A percentile compares a stretch with the other conserved stretches of the same genome.
These are phyloP conservation scores for Poecilobothrus nobilitatus DNA, from an alignment of 2,888 invertebrate genomes.

Conservation along the genomic window DNA sequence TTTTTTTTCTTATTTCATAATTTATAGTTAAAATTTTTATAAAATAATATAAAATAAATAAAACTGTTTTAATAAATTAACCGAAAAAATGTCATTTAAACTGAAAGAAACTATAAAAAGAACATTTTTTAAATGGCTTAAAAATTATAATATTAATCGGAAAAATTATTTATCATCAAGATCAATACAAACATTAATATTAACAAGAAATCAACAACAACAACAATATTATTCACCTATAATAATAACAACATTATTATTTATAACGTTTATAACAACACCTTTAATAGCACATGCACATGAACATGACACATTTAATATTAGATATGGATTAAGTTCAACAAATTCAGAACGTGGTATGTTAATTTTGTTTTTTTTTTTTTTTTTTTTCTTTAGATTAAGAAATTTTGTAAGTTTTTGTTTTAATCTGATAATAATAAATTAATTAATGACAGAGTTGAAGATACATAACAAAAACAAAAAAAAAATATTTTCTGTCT, in stretches of 20 bases:
- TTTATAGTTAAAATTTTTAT: too few species aligned
- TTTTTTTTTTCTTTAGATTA: too few species aligned
- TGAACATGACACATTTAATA: neutral
- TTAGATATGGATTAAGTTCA: slow-evolving; percentile 4
- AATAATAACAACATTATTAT: neutral
- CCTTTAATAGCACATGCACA: neutral
- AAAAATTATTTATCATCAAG: neutral
- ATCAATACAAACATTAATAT: neutral
- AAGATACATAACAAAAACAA: too few species aligned
- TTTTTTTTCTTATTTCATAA: too few species aligned
- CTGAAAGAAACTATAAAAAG: neutral
- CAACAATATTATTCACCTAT: neutral
- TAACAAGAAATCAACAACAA: neutral
- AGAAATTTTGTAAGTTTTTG: too few species aligned
- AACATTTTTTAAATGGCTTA: neutral
- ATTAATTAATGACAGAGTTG: too few species aligned
- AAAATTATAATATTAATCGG: neutral
- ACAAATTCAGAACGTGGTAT: slow-evolving; percentile 5
- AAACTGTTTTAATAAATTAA: neutral
- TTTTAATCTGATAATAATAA: too few species aligned
- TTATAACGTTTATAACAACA: neutral
- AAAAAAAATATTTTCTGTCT: too few species aligned
- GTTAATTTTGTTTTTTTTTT: neutral
- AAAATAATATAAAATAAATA: neutral
- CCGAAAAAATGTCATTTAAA: neutral